Conservation (phyloP, 1,140 invertebrate genomes). For the Drosophila sp. region DNA sequence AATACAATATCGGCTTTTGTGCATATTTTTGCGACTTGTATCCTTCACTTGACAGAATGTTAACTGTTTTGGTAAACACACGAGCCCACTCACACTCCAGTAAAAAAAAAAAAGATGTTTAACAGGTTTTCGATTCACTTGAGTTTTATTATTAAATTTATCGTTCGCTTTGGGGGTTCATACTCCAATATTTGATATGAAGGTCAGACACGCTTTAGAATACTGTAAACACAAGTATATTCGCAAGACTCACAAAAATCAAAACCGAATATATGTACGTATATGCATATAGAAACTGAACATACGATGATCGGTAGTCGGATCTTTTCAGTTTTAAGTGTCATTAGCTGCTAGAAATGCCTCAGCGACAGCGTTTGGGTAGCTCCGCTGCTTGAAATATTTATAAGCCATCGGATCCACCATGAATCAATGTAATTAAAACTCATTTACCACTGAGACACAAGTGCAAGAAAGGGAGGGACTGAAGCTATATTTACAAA, state of each 20-base stretch:
- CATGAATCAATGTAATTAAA: slow-evolving; percentile 57
- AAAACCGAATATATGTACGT: too few relatives aligned
- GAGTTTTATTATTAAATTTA: slow-evolving; percentile 30
- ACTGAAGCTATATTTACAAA: slow-evolving; percentile 36
- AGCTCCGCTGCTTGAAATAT: slow-evolving; percentile 44
- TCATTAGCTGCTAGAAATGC: slow-evolving; percentile 43
- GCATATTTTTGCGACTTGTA: slow-evolving; percentile 47
- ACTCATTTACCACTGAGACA: neutral
- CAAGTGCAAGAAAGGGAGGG: slow-evolving; percentile 16
- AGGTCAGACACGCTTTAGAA: slow-evolving; percentile 27
- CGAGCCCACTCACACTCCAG: slow-evolving; percentile 15
- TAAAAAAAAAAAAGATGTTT: slow-evolving; percentile 63
- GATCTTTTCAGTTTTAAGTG: slow-evolving; percentile 17
- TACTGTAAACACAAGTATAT: slow-evolving; percentile 21
- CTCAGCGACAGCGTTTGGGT: slow-evolving; percentile 12
- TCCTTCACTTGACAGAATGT: slow-evolving; percentile 63
- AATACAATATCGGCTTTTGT: slow-evolving; percentile 48
- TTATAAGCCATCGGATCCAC: slow-evolving; percentile 54
- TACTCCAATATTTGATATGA: slow-evolving; percentile 26
- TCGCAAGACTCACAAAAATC: neutral
- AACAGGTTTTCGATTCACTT: slow-evolving; percentile 62
- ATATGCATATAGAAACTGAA: slow-evolving; percentile 25
- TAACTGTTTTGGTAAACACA: slow-evolving; percentile 59
- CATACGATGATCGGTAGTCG: slow-evolving; percentile 14
- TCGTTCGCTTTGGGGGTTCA: slow-evolving; percentile 27